phyloP scores from a whole-genome alignment of 2,113 vertebrate genomes.

The Oncorhynchus masou region DNA sequence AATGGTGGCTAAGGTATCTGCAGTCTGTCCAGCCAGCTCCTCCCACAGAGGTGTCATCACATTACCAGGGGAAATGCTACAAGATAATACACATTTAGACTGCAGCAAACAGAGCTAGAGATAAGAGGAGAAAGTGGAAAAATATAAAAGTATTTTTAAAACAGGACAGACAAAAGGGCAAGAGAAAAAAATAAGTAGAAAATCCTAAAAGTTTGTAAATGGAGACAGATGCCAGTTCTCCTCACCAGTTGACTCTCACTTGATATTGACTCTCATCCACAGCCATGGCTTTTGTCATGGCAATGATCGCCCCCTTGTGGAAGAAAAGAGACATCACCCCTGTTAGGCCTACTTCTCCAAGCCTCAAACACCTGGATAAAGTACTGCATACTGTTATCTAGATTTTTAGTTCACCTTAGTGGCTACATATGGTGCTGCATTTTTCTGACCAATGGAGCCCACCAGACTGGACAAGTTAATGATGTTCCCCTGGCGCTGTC shows the following conservation, averaged over 20 bases:
- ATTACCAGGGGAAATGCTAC: constrained; percentile 82
- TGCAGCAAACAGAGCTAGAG: neutral
- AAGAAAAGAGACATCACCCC: constrained; percentile 13
- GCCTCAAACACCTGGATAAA: neutral
- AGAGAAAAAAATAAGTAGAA: neutral
- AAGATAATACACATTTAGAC: constrained; percentile 8
- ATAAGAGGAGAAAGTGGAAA: neutral
- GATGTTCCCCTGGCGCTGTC: constrained; percentile 75
- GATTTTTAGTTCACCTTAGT: constrained; percentile 74
- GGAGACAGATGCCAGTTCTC: neutral
- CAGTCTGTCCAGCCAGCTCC: constrained; percentile 59
- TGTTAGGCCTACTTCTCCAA: neutral
- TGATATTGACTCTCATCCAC: constrained; percentile 79
- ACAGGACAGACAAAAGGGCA: neutral
- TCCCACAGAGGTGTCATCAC: constrained; percentile 81
- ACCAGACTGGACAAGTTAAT: constrained; percentile 83
- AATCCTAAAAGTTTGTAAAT: neutral
- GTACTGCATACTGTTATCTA: neutral
- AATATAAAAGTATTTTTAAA: neutral
- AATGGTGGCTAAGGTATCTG: constrained; percentile 60
- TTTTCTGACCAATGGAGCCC: constrained; percentile 71
- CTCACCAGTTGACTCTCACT: constrained; percentile 83
- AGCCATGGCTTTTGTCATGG: constrained; percentile 85
- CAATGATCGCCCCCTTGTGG: constrained; percentile 78
- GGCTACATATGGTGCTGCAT: constrained; percentile 77